Evolutionary conservation across 2,113 vertebrate species (phyloP).

Genomic region (Natator depressus): DNA sequence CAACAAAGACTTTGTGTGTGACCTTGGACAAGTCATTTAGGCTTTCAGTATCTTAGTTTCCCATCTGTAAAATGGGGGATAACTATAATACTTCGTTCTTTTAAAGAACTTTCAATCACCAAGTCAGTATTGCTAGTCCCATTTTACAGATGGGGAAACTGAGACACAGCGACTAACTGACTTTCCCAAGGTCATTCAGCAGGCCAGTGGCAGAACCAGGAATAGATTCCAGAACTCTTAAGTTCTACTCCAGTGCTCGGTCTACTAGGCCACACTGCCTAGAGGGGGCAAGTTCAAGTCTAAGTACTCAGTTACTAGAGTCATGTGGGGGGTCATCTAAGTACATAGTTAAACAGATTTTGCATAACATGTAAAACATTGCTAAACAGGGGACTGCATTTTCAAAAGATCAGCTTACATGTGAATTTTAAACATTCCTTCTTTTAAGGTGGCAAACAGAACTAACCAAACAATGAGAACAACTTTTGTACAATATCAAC

Average conservation of each 20-base stretch:
- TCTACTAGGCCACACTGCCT: background rate
- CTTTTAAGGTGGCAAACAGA: background rate
- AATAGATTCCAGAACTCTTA: background rate
- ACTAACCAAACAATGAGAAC: background rate
- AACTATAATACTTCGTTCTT: background rate
- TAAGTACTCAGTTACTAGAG: background rate
- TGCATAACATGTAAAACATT: background rate
- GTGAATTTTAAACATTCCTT: background rate
- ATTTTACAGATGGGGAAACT: background rate
- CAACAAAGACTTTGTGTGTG: accelerated
- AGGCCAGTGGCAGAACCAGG: background rate
- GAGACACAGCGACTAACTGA: background rate
- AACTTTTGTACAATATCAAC: background rate
- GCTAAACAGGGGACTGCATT: background rate
- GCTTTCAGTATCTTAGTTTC: background rate
- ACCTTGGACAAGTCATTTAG: background rate
- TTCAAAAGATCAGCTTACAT: background rate
- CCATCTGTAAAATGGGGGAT: accelerated
- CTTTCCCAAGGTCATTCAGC: background rate
- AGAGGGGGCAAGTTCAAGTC: background rate
- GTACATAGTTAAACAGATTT: background rate
- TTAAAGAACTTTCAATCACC: background rate
- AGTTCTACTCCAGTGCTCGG: background rate
- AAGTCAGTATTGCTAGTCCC: background rate
- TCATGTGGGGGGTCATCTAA: background rate